Conservation (phyloP, 1,140 invertebrate genomes). For the Meloidogyne floridensis region DNA sequence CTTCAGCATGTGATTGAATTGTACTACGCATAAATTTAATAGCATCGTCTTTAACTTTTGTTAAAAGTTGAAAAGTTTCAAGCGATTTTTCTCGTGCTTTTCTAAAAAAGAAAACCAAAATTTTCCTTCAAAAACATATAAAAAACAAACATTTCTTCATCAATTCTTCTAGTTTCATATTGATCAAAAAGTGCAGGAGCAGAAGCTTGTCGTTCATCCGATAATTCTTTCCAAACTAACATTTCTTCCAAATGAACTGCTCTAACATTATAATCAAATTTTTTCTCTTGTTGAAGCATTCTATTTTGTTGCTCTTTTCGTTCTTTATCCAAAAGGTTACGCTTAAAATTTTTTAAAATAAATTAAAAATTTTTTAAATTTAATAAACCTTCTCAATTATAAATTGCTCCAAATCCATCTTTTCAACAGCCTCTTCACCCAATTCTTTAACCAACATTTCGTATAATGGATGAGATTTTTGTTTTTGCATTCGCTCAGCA, state of each 20-base stretch:
- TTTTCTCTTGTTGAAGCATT: conserved; percentile 63
- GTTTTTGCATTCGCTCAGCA: conserved; percentile 37
- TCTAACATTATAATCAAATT: conserved; percentile 62
- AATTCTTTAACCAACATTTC: conserved; percentile 60
- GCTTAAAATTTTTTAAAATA: conserved; percentile 30
- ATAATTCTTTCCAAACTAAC: conserved; percentile 47
- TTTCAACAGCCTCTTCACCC: conserved; percentile 53
- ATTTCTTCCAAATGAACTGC: conserved; percentile 65
- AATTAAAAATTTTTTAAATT: conserved; percentile 14
- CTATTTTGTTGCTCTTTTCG: conserved; percentile 51
- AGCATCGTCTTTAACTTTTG: conserved; percentile 48
- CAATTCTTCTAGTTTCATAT: conserved; percentile 55
- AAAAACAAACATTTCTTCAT: conserved; percentile 57
- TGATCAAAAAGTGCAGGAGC: conserved; percentile 47
- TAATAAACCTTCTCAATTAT: conserved; percentile 58
- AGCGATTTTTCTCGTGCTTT: conserved; percentile 50
- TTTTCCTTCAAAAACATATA: not conserved
- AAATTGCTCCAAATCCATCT: conserved; percentile 62
- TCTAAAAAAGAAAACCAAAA: conserved; percentile 46
- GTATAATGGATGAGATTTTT: conserved; percentile 50
- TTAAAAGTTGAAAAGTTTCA: conserved; percentile 47
- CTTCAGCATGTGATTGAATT: conserved; percentile 46
- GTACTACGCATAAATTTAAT: conserved; percentile 49
- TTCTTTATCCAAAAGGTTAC: conserved; percentile 54
- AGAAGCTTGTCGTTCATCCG: conserved; percentile 32